Evolutionary conservation across 2,888 invertebrate species (phyloP).

Genomic region (Polylopha cassiicola): DNA sequence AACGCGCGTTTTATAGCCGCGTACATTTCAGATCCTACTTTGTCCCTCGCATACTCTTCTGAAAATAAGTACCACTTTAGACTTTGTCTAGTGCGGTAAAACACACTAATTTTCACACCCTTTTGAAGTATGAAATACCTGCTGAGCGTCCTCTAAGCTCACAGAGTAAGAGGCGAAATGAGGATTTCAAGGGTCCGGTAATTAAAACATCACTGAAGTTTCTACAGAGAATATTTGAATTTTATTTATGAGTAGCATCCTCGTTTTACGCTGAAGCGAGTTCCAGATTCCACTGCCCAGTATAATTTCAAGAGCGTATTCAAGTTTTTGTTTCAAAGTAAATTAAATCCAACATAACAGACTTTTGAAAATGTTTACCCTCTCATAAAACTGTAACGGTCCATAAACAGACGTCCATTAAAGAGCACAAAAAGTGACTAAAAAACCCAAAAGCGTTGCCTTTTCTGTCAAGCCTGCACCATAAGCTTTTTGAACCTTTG

Average conservation of each 20-base stretch:
- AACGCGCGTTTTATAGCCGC: conserved; percentile 8
- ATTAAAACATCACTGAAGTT: conserved; percentile 17
- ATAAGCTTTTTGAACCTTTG: too few relatives aligned
- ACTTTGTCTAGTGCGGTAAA: conserved; percentile 42
- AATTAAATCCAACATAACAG: too few relatives aligned
- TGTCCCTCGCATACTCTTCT: conserved; percentile 28
- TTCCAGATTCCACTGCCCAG: too few relatives aligned
- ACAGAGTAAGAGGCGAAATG: conserved; percentile 8
- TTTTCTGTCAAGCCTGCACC: too few relatives aligned
- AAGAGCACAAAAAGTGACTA: too few relatives aligned
- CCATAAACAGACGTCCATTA: too few relatives aligned
- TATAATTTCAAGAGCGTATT: too few relatives aligned
- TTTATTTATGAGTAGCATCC: conserved; percentile 9
- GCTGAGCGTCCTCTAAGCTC: conserved; percentile 12
- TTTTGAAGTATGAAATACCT: conserved; percentile 29
- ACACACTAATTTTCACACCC: conserved; percentile 48
- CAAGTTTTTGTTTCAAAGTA: too few relatives aligned
- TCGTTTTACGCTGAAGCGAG: too few relatives aligned
- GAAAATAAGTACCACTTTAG: conserved; percentile 43
- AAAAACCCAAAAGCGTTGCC: too few relatives aligned
- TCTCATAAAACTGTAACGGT: too few relatives aligned
- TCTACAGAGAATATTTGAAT: conserved; percentile 5
- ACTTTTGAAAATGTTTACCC: too few relatives aligned
- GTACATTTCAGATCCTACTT: conserved; percentile 24
- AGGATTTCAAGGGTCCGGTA: conserved; percentile 8